Base-by-base conservation (phyloP, 2,113 vertebrate species). In the Callocephalon fimbriatum region DNA sequence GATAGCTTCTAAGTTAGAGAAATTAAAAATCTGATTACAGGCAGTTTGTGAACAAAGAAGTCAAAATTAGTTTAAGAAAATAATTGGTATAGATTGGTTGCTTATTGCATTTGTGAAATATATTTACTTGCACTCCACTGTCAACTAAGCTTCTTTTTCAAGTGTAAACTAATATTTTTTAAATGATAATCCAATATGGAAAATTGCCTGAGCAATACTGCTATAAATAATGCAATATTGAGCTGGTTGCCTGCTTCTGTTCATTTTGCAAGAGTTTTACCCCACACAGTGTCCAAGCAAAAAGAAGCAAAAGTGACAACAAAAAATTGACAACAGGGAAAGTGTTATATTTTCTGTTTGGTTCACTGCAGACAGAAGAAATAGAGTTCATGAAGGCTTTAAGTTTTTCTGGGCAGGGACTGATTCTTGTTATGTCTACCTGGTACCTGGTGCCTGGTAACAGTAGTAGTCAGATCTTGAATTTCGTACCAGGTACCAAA, bases 61-160 rank as follows among this genome's bases (percentile, higher is more conserved):
- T 86, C 26, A 83, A 92, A 93, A 86, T 92, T 42, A 63, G 50
- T 56, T 88, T 83, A 84, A 74, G 76, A 77, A 88, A 94, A 75
- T 86, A 67, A 87, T 81, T 91, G 18, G 83, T 93, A 38, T 18
- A 81, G 44, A 94, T 92, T 66, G 7, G 17, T 86, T 86, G n/a
- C 88, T 88, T 88, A 1, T 37, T 91, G 25, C 29, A 47, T 85
- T 93, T 84, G 12, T 78, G 70, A 92, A 93, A 84, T 86, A 68
- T 68, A 90, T 87, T 37, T 85, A 53, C 7, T 67, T 73, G 32
- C 3, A 20, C 22, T 77, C 18, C 22, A 45, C 51, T 78, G 51
- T 72, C 81, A 86, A 25, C 25, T 66, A 70, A 73, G 71, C 45
- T 72, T 45, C 47, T 67, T 21, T 88, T 54, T 86, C 47, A 84